phyloP scores from a whole-genome alignment of 2,113 vertebrate genomes.

The Psilopogon haemacephalus region DNA sequence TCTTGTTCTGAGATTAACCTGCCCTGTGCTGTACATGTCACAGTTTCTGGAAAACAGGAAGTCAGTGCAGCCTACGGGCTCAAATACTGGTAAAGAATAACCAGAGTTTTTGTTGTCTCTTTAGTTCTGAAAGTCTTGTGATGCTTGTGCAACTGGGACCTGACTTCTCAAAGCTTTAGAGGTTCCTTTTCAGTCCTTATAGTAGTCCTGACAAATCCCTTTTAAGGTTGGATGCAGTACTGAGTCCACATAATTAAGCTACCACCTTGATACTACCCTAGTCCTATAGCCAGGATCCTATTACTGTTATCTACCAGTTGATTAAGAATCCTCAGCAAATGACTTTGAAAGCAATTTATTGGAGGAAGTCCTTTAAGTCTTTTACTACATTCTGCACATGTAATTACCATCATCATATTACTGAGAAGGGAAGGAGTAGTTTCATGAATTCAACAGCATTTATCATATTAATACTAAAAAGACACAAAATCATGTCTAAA shows the following conservation, averaged over 20 bases:
- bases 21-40: neutral
- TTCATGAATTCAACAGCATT: neutral
- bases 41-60: neutral
- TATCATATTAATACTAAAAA: slow-evolving; percentile 42
- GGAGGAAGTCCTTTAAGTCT: neutral
- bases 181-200: neutral
- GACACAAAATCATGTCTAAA: neutral
- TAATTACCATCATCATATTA: neutral
- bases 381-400: neutral
- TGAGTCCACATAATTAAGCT: neutral
- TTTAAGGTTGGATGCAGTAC: neutral
- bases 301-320: neutral
- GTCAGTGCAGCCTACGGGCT: neutral
- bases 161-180: neutral
- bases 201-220: neutral
- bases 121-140: neutral
- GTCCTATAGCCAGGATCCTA: neutral
- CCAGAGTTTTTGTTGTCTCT: neutral
- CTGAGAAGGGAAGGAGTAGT: neutral
- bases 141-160: neutral
- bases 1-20: neutral
- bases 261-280: neutral
- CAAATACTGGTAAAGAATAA: neutral
- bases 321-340: neutral
- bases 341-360: neutral